Conservation (phyloP, 2,888 invertebrate genomes). For the Amiota mariae region DNA sequence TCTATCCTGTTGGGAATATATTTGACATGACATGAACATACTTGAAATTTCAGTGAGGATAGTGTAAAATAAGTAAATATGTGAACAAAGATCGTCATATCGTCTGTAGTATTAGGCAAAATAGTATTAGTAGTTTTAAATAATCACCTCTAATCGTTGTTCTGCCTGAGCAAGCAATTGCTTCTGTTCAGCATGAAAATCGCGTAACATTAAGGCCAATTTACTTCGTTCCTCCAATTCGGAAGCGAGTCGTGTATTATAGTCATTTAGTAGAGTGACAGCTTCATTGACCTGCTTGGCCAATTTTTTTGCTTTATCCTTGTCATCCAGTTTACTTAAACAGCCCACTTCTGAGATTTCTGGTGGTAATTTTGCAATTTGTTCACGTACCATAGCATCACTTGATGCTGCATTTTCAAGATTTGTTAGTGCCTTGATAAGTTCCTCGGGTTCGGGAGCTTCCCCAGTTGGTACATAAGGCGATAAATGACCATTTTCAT, state of each 20-base stretch:
- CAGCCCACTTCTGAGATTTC: slow-evolving; percentile 94
- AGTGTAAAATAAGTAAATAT: too few species aligned
- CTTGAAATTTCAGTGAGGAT: too few species aligned
- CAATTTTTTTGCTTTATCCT: slow-evolving; percentile 85
- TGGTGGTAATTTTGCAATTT: slow-evolving; percentile 93
- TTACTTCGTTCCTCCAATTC: slow-evolving; percentile 93
- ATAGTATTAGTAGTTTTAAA: too few species aligned
- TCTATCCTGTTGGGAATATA: too few species aligned
- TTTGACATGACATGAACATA: too few species aligned
- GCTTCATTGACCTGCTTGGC: slow-evolving; percentile 87
- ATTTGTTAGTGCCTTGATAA: slow-evolving; percentile 87
- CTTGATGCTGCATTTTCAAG: slow-evolving; percentile 96
- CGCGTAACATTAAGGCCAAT: slow-evolving; percentile 88
- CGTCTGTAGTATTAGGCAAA: too few species aligned
- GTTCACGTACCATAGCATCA: slow-evolving; percentile 92
- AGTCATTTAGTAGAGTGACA: slow-evolving; percentile 87
- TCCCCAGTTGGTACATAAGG: slow-evolving; percentile 86
- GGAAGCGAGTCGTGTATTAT: slow-evolving; percentile 87
- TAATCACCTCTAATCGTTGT: slow-evolving; percentile 85
- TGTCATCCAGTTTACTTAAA: slow-evolving; percentile 89
- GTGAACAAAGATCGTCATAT: too few species aligned
- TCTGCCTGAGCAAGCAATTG: slow-evolving; percentile 91
- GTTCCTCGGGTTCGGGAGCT: slow-evolving; percentile 93
- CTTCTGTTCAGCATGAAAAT: slow-evolving; percentile 90
- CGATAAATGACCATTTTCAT: slow-evolving; percentile 83